These are phyloP conservation scores for Paracanthobrama guichenoti DNA, from an alignment of 2,113 vertebrate species.

Conservation along the genomic window DNA sequence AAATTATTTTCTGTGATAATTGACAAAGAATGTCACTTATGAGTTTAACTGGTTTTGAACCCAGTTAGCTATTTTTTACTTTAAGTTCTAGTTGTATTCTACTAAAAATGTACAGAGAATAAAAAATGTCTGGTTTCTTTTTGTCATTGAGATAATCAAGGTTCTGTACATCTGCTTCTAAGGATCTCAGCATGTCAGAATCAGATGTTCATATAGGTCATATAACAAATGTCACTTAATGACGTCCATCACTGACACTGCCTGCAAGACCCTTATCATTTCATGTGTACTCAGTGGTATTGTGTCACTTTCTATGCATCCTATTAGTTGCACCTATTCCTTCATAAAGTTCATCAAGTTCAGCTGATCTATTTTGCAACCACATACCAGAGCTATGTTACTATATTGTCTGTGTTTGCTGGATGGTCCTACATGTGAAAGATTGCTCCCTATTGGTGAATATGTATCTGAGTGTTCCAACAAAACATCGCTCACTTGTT, in stretches of 20 bases:
- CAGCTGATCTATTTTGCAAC: constrained; percentile 24
- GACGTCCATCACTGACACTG: not conserved
- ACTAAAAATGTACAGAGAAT: not conserved
- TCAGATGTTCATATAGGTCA: constrained; percentile 13
- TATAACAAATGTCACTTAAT: not conserved
- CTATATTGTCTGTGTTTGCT: not conserved
- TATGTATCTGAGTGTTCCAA: constrained; percentile 61
- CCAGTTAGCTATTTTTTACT: not conserved
- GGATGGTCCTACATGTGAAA: constrained; percentile 30
- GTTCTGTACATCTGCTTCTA: not conserved
- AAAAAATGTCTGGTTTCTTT: not conserved
- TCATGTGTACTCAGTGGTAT: not conserved
- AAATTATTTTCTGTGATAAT: not conserved
- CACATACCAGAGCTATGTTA: not conserved
- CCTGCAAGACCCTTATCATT: constrained; percentile 11
- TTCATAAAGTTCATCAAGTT: constrained; percentile 11
- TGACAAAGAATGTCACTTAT: too few relatives aligned
- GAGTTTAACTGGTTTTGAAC: too few relatives aligned
- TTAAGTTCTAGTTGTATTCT: not conserved
- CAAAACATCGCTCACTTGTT: constrained; percentile 47
- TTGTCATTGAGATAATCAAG: not conserved
- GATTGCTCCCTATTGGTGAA: constrained; percentile 38
- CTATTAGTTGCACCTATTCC: not conserved
- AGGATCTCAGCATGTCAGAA: not conserved
- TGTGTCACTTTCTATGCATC: constrained; percentile 12